phyloP scores from a whole-genome alignment of 2,888 invertebrate genomes.

The Onchidella celtica region DNA sequence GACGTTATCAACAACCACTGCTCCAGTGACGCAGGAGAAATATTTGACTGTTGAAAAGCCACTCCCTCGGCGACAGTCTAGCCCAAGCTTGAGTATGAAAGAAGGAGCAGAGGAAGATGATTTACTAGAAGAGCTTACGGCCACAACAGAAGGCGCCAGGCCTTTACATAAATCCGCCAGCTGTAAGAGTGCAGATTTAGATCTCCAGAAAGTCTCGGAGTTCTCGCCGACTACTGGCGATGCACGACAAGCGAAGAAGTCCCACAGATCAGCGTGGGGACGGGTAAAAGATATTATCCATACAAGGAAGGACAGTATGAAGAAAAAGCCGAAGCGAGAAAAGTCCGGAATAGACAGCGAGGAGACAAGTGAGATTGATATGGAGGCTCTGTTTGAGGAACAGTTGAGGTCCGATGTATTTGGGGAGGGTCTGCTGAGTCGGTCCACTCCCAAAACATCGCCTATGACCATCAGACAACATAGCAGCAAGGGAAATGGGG shows the following conservation, averaged over 20 bases:
- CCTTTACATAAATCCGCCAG: slow-evolving; percentile 68
- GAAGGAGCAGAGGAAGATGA: slow-evolving; percentile 57
- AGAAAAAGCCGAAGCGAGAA: slow-evolving; percentile 81
- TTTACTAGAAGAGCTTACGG: slow-evolving; percentile 51
- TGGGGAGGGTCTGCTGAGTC: slow-evolving; percentile 66
- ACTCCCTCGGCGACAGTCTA: slow-evolving; percentile 71
- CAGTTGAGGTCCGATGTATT: slow-evolving; percentile 56
- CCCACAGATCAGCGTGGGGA: slow-evolving; percentile 87
- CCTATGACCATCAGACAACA: slow-evolving; percentile 67
- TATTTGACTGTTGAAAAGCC: slow-evolving; percentile 59
- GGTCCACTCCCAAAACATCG: slow-evolving; percentile 71
- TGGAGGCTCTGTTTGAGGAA: slow-evolving; percentile 64
- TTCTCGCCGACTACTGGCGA: neutral
- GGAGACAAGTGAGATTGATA: slow-evolving; percentile 70
- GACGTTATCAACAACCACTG: slow-evolving; percentile 18
- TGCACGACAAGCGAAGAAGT: slow-evolving; percentile 60
- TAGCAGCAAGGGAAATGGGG: slow-evolving; percentile 58
- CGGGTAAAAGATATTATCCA: slow-evolving; percentile 90
- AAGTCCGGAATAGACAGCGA: slow-evolving; percentile 60
- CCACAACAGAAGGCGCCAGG: slow-evolving; percentile 18
- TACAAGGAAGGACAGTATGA: slow-evolving; percentile 86
- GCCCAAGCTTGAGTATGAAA: slow-evolving; percentile 67
- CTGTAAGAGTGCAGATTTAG: slow-evolving; percentile 65
- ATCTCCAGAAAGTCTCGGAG: slow-evolving; percentile 31
- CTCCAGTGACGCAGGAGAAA: slow-evolving; percentile 50